These are phyloP conservation scores for Esox masquinongy DNA, from an alignment of 2,797 vertebrate genomes.

Conservation along the genomic window DNA sequence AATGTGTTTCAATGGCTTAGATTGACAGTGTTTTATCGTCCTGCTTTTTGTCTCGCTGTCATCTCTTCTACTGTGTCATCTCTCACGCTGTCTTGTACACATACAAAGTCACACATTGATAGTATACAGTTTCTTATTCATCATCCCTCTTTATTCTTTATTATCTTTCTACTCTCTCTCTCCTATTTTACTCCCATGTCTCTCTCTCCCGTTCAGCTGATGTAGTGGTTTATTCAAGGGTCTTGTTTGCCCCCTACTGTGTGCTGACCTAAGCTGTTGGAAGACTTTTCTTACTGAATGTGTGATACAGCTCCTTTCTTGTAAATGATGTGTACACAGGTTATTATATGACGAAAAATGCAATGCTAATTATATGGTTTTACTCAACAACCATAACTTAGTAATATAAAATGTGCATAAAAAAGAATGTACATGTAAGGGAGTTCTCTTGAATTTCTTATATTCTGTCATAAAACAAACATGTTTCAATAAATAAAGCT, in stretches of 20 bases:
- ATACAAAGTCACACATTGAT: neutral
- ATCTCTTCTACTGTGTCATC: neutral
- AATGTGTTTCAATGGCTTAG: neutral
- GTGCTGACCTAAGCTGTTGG: slow-evolving; percentile 46
- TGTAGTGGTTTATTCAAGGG: slow-evolving; percentile 48
- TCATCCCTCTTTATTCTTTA: neutral
- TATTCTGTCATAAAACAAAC: no score
- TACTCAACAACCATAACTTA: neutral
- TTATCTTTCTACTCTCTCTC: neutral
- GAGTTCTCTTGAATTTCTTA: no score
- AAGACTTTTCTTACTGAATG: slow-evolving; percentile 7
- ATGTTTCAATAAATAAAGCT: no score
- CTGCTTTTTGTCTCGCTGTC: neutral
- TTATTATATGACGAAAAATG: neutral
- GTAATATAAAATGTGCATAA: neutral
- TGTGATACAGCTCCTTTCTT: neutral
- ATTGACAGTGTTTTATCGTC: neutral
- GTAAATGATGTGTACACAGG: neutral
- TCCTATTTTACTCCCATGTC: neutral
- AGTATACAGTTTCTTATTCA: neutral
- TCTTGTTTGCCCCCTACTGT: slow-evolving; percentile 70
- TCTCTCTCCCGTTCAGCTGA: slow-evolving; percentile 13
- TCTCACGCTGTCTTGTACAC: neutral
- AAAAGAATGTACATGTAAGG: neutral
- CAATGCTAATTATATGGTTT: neutral